Conservation (phyloP, 2,797 vertebrate genomes). For the Lacerta bilineata region DNA sequence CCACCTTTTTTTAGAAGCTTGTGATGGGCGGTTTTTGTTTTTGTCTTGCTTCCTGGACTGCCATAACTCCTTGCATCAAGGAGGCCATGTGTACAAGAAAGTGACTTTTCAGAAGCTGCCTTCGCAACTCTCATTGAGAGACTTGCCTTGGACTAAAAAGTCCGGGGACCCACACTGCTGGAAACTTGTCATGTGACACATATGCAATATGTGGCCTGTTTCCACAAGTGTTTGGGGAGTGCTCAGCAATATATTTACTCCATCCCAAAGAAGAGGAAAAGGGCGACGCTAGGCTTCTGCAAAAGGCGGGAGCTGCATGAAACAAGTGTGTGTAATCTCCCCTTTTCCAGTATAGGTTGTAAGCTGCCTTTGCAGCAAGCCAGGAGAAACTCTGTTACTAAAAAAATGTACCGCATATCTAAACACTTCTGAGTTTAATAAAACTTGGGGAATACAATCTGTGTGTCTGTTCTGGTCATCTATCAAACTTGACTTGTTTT, state of each 20-base stretch:
- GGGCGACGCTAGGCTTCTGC: accelerated
- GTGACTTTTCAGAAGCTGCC: conserved; percentile 56
- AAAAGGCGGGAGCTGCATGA: not conserved
- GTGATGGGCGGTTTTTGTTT: accelerated
- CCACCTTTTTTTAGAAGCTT: not conserved
- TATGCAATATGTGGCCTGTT: conserved; percentile 34
- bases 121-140: conserved; percentile 40
- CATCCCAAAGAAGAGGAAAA: accelerated
- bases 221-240: not conserved
- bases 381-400: not conserved
- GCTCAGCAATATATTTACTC: not conserved
- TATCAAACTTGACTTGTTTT: not conserved
- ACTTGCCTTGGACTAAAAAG: conserved; percentile 44
- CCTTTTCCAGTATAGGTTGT: not conserved
- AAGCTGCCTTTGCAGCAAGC: not conserved
- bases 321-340: not conserved
- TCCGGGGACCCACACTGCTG: accelerated
- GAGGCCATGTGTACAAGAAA: conserved; percentile 58
- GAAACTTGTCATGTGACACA: conserved; percentile 1
- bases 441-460: not conserved
- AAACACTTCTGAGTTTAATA: not conserved
- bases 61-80: conserved; percentile 79
- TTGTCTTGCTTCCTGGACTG: conserved; percentile 44
- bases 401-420: not conserved
- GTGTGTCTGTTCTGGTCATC: accelerated